Evolutionary conservation across 2,888 invertebrate species (phyloP).

Genomic region (Temnothorax unifasciatus): DNA sequence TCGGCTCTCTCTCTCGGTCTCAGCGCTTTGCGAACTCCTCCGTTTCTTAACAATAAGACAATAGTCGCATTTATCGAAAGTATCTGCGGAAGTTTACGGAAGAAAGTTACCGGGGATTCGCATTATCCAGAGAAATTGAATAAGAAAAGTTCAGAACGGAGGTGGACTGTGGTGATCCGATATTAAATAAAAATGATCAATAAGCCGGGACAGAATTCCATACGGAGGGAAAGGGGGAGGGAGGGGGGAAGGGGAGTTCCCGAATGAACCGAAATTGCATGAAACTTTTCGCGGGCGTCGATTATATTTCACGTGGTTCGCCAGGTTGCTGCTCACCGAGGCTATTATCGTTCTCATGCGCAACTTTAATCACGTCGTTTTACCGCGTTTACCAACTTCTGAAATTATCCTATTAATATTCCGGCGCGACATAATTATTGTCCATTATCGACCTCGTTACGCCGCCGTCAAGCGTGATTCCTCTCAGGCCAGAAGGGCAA

Average conservation of each 20-base stretch:
- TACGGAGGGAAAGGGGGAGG: background rate
- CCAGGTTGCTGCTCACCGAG: background rate
- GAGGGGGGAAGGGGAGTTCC: background rate
- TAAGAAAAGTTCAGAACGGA: conserved; percentile 31
- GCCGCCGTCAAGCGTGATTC: conserved; percentile 12
- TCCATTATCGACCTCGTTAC: conserved; percentile 44
- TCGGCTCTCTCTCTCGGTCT: conserved; percentile 5
- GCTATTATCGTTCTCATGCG: conserved; percentile 34
- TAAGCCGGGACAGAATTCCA: background rate
- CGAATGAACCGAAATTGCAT: background rate
- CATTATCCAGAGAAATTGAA: conserved; percentile 36
- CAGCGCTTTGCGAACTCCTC: conserved; percentile 17
- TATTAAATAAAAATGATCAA: conserved; percentile 32
- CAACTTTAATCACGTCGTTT: conserved; percentile 47
- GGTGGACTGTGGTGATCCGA: conserved; percentile 17
- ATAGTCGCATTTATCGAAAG: conserved; percentile 37
- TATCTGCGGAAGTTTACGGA: conserved; percentile 31
- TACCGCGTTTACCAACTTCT: conserved; percentile 29
- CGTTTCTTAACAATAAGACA: conserved; percentile 46
- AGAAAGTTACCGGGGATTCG: conserved; percentile 37
- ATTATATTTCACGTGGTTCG: background rate
- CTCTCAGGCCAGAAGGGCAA: background rate
- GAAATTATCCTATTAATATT: conserved; percentile 45
- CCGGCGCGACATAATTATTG: conserved; percentile 32
- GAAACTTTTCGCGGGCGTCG: conserved; percentile 4